These are phyloP conservation scores for Turritopsis dohrnii DNA, from an alignment of 30 jellyfish, hydroid and myxozoan genomes.

Conservation along the genomic window DNA sequence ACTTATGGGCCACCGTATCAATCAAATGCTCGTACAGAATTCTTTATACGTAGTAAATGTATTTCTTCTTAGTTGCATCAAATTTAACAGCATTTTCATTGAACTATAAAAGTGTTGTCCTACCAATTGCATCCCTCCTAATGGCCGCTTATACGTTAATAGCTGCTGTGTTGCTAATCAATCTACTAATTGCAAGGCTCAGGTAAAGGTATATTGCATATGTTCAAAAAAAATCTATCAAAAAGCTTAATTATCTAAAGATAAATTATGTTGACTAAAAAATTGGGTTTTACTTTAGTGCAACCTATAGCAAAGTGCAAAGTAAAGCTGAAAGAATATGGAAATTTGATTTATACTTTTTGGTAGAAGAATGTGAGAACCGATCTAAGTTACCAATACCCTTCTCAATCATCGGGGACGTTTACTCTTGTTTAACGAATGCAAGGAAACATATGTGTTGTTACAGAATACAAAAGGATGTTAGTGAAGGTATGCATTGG, in stretches of 20 bases:
- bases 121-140: not conserved
- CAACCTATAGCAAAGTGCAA: slow-evolving; percentile 3
- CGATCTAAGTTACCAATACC: not conserved
- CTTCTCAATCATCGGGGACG: not conserved
- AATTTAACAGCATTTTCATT: slow-evolving; percentile 9
- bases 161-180: slow-evolving; percentile 3
- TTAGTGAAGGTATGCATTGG: not conserved
- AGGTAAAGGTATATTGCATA: too few relatives aligned
- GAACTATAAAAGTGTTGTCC: not conserved
- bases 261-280: too few relatives aligned
- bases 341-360: not conserved
- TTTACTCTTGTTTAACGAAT: not conserved
- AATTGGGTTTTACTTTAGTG: slow-evolving; percentile 9
- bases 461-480: not conserved
- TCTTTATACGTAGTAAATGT: too few relatives aligned
- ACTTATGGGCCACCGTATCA: too few relatives aligned
- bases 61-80: not conserved
- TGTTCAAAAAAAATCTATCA: not conserved
- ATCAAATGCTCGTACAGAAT: too few relatives aligned
- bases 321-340: slow-evolving; percentile 3
- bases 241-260: not conserved
- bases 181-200: not conserved
- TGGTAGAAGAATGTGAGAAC: slow-evolving; percentile 10
- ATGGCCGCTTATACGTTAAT: slow-evolving; percentile 2
- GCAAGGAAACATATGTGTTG: not conserved